phyloP scores from a whole-genome alignment of 2,888 invertebrate genomes.

The Eupithecia pulchellata region DNA sequence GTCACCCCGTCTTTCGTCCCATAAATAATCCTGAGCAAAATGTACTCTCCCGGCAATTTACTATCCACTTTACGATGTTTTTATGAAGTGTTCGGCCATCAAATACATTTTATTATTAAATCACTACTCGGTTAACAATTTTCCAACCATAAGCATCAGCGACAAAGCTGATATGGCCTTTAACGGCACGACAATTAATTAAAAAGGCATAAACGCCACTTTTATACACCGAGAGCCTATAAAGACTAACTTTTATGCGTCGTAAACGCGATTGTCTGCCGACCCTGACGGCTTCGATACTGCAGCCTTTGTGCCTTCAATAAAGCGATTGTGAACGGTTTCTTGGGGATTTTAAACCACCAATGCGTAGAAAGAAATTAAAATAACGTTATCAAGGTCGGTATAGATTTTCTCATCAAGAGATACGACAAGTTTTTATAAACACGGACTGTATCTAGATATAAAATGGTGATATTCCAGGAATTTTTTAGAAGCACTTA shows the following conservation, averaged over 20 bases:
- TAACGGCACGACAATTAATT: slow-evolving; percentile 84
- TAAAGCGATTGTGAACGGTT: slow-evolving; percentile 53
- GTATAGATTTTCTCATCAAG: neutral
- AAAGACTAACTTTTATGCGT: slow-evolving; percentile 86
- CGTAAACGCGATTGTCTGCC: slow-evolving; percentile 85
- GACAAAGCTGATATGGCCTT: slow-evolving; percentile 80
- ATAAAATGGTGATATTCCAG: neutral
- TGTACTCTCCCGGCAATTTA: slow-evolving; percentile 59
- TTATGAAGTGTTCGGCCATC: slow-evolving; percentile 75
- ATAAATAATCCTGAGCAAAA: slow-evolving; percentile 55
- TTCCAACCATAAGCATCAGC: slow-evolving; percentile 75
- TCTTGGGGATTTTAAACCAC: slow-evolving; percentile 59
- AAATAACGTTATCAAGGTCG: neutral
- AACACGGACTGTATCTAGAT: neutral
- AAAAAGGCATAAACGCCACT: slow-evolving; percentile 84
- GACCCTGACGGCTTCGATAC: slow-evolving; percentile 74
- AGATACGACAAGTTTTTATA: neutral
- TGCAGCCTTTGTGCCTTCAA: slow-evolving; percentile 57
- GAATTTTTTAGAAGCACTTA: neutral
- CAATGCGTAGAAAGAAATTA: slow-evolving; percentile 44
- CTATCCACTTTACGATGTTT: slow-evolving; percentile 70
- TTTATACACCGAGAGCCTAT: slow-evolving; percentile 83
- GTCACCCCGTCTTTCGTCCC: slow-evolving; percentile 22
- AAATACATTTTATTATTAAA: slow-evolving; percentile 79
- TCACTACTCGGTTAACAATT: slow-evolving; percentile 80